Evolutionary conservation across 2,797 vertebrate species (phyloP).

Genomic region (Ceyx erithaca): DNA sequence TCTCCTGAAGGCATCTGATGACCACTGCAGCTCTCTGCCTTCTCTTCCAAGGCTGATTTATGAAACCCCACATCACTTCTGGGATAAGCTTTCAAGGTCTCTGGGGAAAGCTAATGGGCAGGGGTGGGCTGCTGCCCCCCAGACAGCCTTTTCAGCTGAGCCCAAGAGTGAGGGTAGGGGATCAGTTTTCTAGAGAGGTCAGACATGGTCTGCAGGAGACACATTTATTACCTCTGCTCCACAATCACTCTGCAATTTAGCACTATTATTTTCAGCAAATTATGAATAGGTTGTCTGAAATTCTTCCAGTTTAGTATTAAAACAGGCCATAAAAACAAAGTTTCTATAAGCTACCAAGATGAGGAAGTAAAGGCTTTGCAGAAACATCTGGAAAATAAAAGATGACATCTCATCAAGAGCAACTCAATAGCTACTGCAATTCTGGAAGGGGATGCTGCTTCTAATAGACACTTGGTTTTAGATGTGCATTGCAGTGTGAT

Average conservation of each 20-base stretch:
- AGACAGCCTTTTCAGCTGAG: neutral
- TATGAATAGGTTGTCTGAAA: neutral
- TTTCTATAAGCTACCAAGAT: neutral
- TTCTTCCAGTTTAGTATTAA: neutral
- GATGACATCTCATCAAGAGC: neutral
- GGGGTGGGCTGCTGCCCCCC: neutral
- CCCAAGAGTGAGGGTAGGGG: neutral
- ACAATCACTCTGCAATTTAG: neutral
- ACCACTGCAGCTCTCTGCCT: neutral
- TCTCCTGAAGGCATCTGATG: neutral
- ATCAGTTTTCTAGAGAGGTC: neutral
- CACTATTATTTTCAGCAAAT: neutral
- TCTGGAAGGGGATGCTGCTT: neutral
- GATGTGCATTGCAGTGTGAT: neutral
- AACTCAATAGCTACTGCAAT: neutral
- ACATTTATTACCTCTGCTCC: neutral
- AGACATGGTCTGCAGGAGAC: neutral
- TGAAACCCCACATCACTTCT: neutral
- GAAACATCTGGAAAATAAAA: neutral
- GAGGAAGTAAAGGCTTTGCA: neutral
- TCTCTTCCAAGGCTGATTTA: neutral
- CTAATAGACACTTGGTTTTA: neutral
- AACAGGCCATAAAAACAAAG: neutral
- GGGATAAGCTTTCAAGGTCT: neutral
- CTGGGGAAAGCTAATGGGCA: neutral